Evolutionary conservation across 2,888 invertebrate genomes (phyloP).

Genomic region (Epirrhoe tristata): DNA sequence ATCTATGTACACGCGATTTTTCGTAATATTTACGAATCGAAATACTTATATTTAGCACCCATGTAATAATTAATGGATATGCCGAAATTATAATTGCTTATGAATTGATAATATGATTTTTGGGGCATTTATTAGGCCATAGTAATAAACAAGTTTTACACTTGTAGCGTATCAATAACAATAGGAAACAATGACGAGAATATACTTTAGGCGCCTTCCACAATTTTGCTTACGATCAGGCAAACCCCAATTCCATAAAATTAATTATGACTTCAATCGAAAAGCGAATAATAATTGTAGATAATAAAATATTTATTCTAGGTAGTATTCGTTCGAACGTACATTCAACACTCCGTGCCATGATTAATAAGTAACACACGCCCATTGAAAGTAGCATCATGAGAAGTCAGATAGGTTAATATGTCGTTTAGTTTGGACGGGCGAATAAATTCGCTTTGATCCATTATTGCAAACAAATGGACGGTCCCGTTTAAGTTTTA

Average conservation of each 20-base stretch:
- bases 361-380: background rate
- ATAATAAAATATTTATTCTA: background rate
- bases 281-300: background rate
- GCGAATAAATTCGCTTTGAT: constrained; percentile 47
- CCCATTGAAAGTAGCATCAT: background rate
- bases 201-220: background rate
- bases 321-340: background rate
- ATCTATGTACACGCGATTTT: constrained; percentile 61
- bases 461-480: constrained; percentile 22
- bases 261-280: background rate
- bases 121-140: constrained; percentile 61
- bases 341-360: background rate
- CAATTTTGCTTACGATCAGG: background rate
- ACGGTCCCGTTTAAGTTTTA: constrained; percentile 15
- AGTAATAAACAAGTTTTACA: constrained; percentile 18
- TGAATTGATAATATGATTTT: constrained; percentile 46
- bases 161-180: background rate
- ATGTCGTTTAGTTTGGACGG: constrained; percentile 50
- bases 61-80: constrained; percentile 68
- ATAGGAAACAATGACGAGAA: background rate
- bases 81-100: constrained; percentile 59
- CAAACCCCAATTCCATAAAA: background rate
- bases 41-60: constrained; percentile 71
- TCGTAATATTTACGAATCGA: constrained; percentile 55
- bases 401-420: background rate